Conservation (phyloP, 2,113 vertebrate species). For the Ciconia stormi region DNA sequence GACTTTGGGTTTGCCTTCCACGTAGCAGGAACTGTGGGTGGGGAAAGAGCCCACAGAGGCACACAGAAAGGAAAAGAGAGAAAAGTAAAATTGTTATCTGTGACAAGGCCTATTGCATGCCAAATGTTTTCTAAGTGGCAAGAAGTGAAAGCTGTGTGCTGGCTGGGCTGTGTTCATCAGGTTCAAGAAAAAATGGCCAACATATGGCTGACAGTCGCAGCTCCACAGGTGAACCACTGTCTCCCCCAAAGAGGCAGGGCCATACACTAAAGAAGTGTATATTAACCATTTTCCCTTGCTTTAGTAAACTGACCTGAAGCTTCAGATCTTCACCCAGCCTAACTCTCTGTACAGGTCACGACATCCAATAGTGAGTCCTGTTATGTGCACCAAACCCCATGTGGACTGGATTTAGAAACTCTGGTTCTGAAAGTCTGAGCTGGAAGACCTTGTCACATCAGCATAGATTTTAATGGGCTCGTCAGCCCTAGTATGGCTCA, state of each 20-base stretch:
- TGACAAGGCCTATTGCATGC: not conserved
- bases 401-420: not conserved
- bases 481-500: not conserved
- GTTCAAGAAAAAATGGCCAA: not conserved
- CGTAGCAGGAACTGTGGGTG: fast-evolving
- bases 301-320: not conserved
- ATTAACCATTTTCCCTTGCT: not conserved
- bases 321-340: not conserved
- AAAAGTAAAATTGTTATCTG: not conserved
- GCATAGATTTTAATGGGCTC: not conserved
- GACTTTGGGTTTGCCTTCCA: not conserved
- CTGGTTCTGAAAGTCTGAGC: not conserved
- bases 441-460: not conserved
- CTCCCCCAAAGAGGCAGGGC: not conserved
- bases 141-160: not conserved
- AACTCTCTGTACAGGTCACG: not conserved
- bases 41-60: not conserved
- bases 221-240: not conserved
- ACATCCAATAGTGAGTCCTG: fast-evolving
- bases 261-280: not conserved
- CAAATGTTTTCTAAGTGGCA: not conserved
- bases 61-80: not conserved
- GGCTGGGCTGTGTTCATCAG: not conserved
- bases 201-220: not conserved
- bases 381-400: not conserved